Evolutionary conservation across 35 echinoderm and acorn worm species (phyloP).

Genomic region (Nesometra sesokonis): DNA sequence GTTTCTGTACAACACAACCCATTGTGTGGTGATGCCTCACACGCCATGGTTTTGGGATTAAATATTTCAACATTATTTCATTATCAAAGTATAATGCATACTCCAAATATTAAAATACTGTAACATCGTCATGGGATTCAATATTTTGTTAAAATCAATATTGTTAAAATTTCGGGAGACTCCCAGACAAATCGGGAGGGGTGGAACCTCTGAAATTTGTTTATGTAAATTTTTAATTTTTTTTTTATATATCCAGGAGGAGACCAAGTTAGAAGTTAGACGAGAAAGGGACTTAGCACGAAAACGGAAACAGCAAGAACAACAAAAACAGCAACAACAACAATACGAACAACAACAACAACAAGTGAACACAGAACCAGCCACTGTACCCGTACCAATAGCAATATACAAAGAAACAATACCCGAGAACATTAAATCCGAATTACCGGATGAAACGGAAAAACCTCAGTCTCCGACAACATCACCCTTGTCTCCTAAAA

Average conservation of each 20-base stretch:
- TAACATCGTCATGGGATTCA: too few species aligned
- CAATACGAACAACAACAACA: not conserved
- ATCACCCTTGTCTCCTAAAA: not conserved
- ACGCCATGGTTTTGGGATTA: too few species aligned
- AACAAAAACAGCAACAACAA: not conserved
- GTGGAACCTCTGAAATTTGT: too few species aligned
- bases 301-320: not conserved
- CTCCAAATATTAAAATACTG: too few species aligned
- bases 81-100: too few species aligned
- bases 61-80: too few species aligned
- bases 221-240: too few species aligned
- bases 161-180: too few species aligned
- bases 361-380: not conserved
- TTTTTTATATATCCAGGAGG: not conserved
- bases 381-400: not conserved
- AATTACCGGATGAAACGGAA: not conserved
- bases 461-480: not conserved
- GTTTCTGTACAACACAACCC: too few species aligned
- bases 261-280: not conserved
- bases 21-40: too few species aligned
- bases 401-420: not conserved
- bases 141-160: too few species aligned
- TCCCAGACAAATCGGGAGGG: too few species aligned
- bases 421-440: not conserved
- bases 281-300: not conserved